phyloP scores from a whole-genome alignment of 37 sponge, comb jelly and placozoan species.

The Cladorhizidae sp. region DNA sequence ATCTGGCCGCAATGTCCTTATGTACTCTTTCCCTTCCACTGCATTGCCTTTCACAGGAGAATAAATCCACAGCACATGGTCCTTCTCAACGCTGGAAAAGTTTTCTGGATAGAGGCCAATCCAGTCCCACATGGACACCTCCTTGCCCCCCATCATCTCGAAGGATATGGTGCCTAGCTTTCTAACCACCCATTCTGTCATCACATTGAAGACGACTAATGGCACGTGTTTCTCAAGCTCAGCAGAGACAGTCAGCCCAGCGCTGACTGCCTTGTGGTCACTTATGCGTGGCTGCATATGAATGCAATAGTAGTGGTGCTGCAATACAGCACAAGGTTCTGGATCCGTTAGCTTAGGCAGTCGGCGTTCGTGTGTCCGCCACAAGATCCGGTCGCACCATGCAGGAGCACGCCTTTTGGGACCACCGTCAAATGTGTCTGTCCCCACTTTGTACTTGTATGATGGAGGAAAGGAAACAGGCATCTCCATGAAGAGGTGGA shows the following conservation, averaged over 20 bases:
- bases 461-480: conserved; percentile 60
- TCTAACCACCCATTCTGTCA: conserved; percentile 48
- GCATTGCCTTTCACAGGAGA: conserved; percentile 36
- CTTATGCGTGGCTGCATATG: conserved; percentile 71
- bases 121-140: conserved; percentile 71
- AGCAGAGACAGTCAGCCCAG: conserved; percentile 38
- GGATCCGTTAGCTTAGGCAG: conserved; percentile 31
- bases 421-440: conserved; percentile 53
- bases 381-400: conserved; percentile 84
- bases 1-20: conserved; percentile 5
- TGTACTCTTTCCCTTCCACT: conserved; percentile 8
- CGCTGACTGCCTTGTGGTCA: conserved; percentile 83
- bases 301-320: conserved; percentile 37
- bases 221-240: conserved; percentile 34
- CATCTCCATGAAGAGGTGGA: conserved; percentile 69
- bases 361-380: conserved; percentile 60
- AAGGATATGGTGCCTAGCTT: conserved; percentile 33
- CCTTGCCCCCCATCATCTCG: conserved; percentile 35
- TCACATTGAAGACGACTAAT: conserved; percentile 37
- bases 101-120: conserved; percentile 56
- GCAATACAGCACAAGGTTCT: conserved; percentile 23
- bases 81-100: conserved; percentile 51
- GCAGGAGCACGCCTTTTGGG: conserved; percentile 72
- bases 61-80: conserved; percentile 45
- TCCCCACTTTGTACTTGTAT: conserved; percentile 68